phyloP scores from a whole-genome alignment of 2,113 vertebrate genomes.

The Sander lucioperca region DNA sequence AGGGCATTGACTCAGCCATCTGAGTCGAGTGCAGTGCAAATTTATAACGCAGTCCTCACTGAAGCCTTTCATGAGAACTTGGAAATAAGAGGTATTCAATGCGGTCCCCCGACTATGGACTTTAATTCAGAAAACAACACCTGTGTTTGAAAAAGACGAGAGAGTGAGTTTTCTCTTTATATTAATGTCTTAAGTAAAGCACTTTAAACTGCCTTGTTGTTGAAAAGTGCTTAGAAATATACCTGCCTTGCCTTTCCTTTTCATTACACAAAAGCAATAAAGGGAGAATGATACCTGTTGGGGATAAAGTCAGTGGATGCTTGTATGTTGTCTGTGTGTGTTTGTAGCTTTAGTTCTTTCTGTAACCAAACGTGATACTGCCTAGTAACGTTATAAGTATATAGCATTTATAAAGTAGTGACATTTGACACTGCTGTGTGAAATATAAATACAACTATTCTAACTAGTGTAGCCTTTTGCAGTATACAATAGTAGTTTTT shows the following conservation, averaged over 20 bases:
- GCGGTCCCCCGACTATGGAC: neutral
- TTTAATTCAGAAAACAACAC: neutral
- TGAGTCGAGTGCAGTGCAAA: neutral
- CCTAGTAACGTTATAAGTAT: neutral
- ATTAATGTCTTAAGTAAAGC: neutral
- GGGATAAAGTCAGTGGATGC: neutral
- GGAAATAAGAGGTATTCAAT: too few relatives aligned
- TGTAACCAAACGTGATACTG: too few relatives aligned
- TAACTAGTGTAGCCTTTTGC: neutral
- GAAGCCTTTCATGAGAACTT: neutral
- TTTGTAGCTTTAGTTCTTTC: neutral
- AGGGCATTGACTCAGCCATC: neutral
- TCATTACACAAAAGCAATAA: neutral
- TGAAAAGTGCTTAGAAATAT: neutral
- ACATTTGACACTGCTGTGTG: neutral
- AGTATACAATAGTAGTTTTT: neutral
- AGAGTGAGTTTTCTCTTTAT: neutral
- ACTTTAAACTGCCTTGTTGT: neutral
- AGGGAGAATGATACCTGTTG: neutral
- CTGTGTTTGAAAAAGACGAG: neutral
- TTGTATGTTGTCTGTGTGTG: neutral
- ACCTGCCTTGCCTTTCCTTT: neutral
- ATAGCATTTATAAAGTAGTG: neutral
- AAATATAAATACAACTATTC: neutral
- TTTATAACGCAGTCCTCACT: neutral